phyloP scores from a whole-genome alignment of 1,140 invertebrate species.

The Megathymus violae region DNA sequence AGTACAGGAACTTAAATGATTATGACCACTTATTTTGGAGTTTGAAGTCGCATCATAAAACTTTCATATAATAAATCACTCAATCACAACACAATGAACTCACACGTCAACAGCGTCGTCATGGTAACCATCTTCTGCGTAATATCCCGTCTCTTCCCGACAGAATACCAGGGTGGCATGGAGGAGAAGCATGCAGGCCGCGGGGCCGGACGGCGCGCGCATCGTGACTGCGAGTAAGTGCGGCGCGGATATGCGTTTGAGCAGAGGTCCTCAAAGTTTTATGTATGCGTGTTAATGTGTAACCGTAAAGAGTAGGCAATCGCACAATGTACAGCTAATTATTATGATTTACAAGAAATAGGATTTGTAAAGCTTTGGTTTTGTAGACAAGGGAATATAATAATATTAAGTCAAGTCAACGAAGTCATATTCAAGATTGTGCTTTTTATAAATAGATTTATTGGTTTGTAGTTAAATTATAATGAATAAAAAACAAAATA shows the following conservation, averaged over 20 bases:
- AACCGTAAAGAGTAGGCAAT: too few species aligned
- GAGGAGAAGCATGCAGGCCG: conserved; percentile 59
- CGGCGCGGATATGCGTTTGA: conserved; percentile 67
- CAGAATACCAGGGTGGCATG: conserved; percentile 63
- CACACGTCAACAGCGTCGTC: conserved; percentile 72
- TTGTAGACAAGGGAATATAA: too few species aligned
- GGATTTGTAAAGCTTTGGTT: too few species aligned
- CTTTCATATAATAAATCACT: conserved; percentile 10
- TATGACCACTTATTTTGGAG: background rate
- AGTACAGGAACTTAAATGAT: background rate
- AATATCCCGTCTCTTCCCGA: conserved; percentile 63
- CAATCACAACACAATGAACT: conserved; percentile 40
- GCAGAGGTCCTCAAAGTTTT: conserved; percentile 55
- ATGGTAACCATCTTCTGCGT: conserved; percentile 67
- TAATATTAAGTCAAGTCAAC: too few species aligned
- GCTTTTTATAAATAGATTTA: too few species aligned
- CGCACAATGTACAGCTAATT: too few species aligned
- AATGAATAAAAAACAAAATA: too few species aligned
- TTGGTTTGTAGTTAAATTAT: too few species aligned
- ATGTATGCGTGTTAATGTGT: conserved; percentile 14
- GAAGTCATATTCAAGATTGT: too few species aligned
- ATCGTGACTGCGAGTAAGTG: conserved; percentile 73
- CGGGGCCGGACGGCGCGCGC: conserved; percentile 68
- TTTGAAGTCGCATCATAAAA: background rate
- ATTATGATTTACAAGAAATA: too few species aligned